Evolutionary conservation across 2,888 invertebrate species (phyloP).

Genomic region (Cantharis lateralis): DNA sequence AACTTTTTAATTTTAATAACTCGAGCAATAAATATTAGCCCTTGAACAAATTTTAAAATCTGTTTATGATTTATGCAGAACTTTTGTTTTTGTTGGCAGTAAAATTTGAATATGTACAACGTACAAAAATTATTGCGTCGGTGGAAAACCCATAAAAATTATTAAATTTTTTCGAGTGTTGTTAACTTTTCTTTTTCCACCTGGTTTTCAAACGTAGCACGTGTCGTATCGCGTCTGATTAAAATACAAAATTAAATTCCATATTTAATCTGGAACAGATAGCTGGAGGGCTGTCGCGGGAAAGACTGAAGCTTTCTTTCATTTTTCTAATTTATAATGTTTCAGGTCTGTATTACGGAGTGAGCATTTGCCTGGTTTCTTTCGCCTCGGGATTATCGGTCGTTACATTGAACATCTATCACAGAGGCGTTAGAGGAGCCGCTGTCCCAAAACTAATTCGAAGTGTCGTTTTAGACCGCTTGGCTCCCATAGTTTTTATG

Average conservation of each 20-base stretch:
- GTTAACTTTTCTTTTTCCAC: background rate
- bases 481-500: slow-evolving; percentile 75
- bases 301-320: background rate
- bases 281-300: background rate
- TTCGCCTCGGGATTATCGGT: slow-evolving; percentile 82
- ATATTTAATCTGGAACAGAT: background rate
- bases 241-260: background rate
- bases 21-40: background rate
- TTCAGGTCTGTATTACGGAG: slow-evolving; percentile 80
- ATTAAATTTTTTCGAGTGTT: background rate
- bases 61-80: background rate
- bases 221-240: background rate
- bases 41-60: background rate
- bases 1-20: background rate
- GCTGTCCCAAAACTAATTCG: slow-evolving; percentile 75
- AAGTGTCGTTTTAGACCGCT: slow-evolving; percentile 73
- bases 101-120: background rate
- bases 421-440: slow-evolving; percentile 80
- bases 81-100: background rate
- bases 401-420: slow-evolving; percentile 83
- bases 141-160: background rate
- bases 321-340: slow-evolving; percentile 30
- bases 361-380: slow-evolving; percentile 80
- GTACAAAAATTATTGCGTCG: background rate
- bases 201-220: background rate